Percentiles rank a stretch among this genome's conserved stretches.
Evolutionary conservation across 2,113 vertebrate species (phyloP).

Genomic region (Lichenostomus cassidix): DNA sequence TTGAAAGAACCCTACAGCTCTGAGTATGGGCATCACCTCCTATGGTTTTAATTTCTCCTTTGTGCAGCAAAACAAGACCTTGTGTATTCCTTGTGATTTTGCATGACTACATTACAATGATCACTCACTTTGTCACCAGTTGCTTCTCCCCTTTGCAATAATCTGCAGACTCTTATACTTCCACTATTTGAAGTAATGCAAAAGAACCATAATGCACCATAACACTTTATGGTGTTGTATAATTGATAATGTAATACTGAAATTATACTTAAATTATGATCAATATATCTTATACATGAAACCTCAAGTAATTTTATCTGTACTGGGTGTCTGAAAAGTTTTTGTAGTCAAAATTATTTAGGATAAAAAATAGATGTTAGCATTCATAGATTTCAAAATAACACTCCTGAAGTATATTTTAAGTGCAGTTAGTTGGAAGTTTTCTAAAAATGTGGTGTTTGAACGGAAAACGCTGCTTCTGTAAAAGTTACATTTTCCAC

Average conservation of each 20-base stretch:
- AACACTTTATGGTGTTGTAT: background rate
- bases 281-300: background rate
- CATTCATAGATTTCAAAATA: background rate
- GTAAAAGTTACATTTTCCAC: background rate
- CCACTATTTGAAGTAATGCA: background rate
- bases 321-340: background rate
- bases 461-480: slow-evolving; percentile 17
- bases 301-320: background rate
- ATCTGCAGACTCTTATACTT: background rate
- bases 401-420: background rate
- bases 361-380: background rate
- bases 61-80: background rate
- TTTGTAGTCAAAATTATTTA: background rate
- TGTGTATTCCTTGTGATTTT: background rate
- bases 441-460: slow-evolving; percentile 2
- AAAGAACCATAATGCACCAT: background rate
- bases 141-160: background rate
- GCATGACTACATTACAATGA: background rate
- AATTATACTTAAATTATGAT: background rate
- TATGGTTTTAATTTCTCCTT: background rate
- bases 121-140: background rate
- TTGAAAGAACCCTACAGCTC: background rate
- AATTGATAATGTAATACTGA: background rate
- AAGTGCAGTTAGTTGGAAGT: background rate
- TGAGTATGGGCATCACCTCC: background rate